phyloP scores from a whole-genome alignment of 2,888 invertebrate genomes.

The Macrophya annulata region DNA sequence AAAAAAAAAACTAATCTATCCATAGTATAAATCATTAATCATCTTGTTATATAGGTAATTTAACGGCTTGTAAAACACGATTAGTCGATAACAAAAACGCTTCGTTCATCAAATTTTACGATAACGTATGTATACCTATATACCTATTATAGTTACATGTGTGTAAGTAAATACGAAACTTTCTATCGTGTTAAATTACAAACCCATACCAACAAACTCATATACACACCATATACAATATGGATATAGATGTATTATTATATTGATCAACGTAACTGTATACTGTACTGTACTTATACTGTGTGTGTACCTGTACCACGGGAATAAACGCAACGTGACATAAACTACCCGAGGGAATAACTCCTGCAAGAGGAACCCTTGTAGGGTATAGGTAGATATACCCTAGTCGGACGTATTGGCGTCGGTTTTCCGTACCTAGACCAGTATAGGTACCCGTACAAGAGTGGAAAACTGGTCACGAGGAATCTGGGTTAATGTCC shows the following conservation, averaged over 20 bases:
- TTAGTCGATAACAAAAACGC: not conserved
- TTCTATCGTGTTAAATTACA: not conserved
- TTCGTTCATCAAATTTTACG: not conserved
- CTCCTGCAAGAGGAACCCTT: not conserved
- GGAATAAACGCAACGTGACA: constrained; percentile 34
- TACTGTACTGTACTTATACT: not conserved
- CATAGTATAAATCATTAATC: not conserved
- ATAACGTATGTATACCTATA: not conserved
- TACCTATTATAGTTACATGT: not conserved
- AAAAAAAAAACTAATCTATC: not conserved
- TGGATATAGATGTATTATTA: not conserved
- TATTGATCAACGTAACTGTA: not conserved
- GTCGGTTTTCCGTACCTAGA: constrained; percentile 24
- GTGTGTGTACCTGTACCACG: not conserved
- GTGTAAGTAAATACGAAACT: too few species aligned
- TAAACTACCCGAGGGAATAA: not conserved
- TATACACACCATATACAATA: not conserved
- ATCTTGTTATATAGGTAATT: not conserved
- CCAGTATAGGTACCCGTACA: too few species aligned
- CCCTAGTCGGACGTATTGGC: constrained; percentile 19
- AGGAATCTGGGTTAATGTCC: constrained; percentile 45
- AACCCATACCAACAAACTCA: too few species aligned
- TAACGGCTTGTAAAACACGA: constrained; percentile 3
- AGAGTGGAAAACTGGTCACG: too few species aligned
- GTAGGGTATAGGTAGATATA: not conserved